These are phyloP conservation scores for Ophion ventricosus DNA, from an alignment of 2,888 invertebrate genomes.

Conservation along the genomic window DNA sequence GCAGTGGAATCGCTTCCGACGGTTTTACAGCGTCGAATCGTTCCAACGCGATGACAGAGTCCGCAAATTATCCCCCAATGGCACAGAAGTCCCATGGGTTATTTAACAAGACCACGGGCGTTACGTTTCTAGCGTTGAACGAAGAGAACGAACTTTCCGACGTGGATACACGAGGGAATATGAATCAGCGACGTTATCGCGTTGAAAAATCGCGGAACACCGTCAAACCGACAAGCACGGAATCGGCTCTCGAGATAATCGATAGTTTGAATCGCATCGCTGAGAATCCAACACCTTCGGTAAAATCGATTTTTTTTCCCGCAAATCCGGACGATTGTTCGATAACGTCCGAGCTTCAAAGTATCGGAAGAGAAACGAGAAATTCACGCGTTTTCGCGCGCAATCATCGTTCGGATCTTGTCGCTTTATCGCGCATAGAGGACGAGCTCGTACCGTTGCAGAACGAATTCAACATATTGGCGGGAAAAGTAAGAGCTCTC, in stretches of 20 bases:
- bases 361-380: not conserved
- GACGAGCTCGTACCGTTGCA: constrained; percentile 72
- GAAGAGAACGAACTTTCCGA: not conserved
- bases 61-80: not conserved
- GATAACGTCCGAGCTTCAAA: not conserved
- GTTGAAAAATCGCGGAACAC: constrained; percentile 12
- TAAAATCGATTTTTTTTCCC: constrained; percentile 72
- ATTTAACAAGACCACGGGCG: constrained; percentile 42
- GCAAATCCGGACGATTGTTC: constrained; percentile 60
- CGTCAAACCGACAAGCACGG: constrained; percentile 6
- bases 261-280: constrained; percentile 70
- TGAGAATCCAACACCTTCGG: constrained; percentile 70
- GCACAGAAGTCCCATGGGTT: not conserved
- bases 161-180: not conserved
- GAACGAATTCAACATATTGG: constrained; percentile 71
- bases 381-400: constrained; percentile 15
- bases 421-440: constrained; percentile 70
- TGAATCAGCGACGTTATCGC: constrained; percentile 10
- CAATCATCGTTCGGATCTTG: constrained; percentile 64
- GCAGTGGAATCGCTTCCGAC: not conserved
- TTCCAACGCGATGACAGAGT: not conserved
- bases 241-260: constrained; percentile 12
- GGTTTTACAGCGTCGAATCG: not conserved
- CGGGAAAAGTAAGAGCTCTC: constrained; percentile 69
- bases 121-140: constrained; percentile 39